A percentile compares a stretch with the other conserved stretches of the same genome.
These are phyloP conservation scores for Crenuchus spilurus DNA, from an alignment of 2,797 vertebrate species.

Conservation along the genomic window DNA sequence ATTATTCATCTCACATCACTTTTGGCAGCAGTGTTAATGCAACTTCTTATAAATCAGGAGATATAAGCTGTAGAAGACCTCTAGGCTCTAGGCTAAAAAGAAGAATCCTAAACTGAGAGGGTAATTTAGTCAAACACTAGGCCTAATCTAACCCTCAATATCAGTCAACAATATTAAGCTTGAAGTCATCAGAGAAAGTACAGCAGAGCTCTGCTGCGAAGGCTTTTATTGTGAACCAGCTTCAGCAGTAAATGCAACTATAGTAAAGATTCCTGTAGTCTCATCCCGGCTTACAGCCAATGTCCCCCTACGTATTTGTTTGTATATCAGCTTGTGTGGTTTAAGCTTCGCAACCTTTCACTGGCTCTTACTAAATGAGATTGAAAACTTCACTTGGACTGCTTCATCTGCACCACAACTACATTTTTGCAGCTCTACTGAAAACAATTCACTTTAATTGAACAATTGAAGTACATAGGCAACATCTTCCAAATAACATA, in stretches of 20 bases:
- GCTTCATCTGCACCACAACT: too few species aligned
- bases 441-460: too few species aligned
- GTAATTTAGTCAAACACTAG: not conserved
- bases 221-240: not conserved
- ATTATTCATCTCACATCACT: not conserved
- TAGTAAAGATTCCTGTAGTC: not conserved
- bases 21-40: not conserved
- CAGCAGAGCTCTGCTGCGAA: not conserved
- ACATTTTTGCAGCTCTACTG: not conserved
- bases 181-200: not conserved
- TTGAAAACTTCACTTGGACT: too few species aligned
- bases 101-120: not conserved
- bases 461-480: too few species aligned
- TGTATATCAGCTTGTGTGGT: constrained; percentile 59
- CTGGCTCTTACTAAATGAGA: too few species aligned
- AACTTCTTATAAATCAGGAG: not conserved
- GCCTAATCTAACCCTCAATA: not conserved
- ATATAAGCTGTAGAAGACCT: not conserved
- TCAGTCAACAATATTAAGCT: not conserved
- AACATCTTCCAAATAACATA: too few species aligned
- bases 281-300: constrained; percentile 56
- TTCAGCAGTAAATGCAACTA: not conserved
- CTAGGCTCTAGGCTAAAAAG: not conserved
- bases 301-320: constrained; percentile 65
- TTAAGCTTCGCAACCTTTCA: not conserved